Percentiles rank a stretch among this genome's conserved stretches.
These are phyloP conservation scores for Gavialis gangeticus DNA, from an alignment of 2,113 vertebrate genomes.

Conservation along the genomic window DNA sequence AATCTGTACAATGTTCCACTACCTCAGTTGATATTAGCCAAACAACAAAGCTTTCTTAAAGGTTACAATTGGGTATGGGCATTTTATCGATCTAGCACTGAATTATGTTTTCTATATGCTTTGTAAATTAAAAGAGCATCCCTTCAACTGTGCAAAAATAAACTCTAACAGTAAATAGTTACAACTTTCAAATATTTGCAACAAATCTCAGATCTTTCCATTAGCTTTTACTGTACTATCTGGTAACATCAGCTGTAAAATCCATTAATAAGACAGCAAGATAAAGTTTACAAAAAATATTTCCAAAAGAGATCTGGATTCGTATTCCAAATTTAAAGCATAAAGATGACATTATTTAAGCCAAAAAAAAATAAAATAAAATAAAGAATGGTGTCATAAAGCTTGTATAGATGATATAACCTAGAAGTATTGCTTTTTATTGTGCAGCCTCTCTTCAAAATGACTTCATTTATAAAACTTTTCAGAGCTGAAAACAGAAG, in stretches of 20 bases:
- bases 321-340: neutral
- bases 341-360: neutral
- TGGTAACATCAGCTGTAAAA: slow-evolving; percentile 37
- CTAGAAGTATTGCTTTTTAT: neutral
- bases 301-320: neutral
- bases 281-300: neutral
- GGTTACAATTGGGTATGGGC: neutral
- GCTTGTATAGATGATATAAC: neutral
- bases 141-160: neutral
- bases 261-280: neutral
- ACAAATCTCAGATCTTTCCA: neutral
- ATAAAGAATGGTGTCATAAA: neutral
- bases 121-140: neutral
- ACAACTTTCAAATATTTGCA: slow-evolving; percentile 24
- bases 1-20: neutral
- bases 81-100: neutral
- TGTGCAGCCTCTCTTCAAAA: neutral
- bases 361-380: too few species aligned
- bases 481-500: neutral
- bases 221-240: neutral
- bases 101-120: neutral
- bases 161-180: neutral
- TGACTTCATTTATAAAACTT: neutral
- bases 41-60: neutral
- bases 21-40: neutral